Evolutionary conservation across 2,113 vertebrate species (phyloP).

Genomic region (Hypanus sabinus): DNA sequence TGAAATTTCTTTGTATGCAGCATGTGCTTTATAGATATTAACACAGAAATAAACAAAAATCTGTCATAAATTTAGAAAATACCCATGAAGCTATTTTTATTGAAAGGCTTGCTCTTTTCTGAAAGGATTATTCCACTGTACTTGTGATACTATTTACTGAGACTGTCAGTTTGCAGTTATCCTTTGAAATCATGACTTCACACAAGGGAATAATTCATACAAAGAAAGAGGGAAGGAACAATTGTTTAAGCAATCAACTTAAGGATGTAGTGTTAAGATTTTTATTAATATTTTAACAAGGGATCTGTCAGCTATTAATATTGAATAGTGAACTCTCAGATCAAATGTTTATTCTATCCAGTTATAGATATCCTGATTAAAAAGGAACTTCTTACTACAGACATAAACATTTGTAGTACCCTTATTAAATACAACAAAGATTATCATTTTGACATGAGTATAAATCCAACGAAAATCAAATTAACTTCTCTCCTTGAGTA

Average conservation of each 20-base stretch:
- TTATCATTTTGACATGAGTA: background rate
- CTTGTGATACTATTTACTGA: background rate
- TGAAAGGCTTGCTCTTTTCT: background rate
- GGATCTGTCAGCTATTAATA: constrained; percentile 13
- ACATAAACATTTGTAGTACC: constrained; percentile 15
- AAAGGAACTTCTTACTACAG: constrained; percentile 7
- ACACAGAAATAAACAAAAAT: no score
- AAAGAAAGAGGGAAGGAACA: constrained; percentile 11
- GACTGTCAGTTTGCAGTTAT: background rate
- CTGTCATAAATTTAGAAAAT: background rate
- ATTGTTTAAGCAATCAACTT: constrained; percentile 9
- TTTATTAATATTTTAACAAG: constrained; percentile 30
- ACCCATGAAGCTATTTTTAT: background rate
- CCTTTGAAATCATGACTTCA: background rate
- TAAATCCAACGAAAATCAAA: background rate
- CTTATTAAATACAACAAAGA: constrained; percentile 5
- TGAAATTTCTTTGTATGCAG: background rate
- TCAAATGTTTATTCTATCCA: constrained; percentile 8
- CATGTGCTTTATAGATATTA: background rate
- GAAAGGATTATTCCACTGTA: background rate
- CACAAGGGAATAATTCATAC: background rate
- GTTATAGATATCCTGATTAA: constrained; percentile 29
- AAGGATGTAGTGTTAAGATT: background rate
- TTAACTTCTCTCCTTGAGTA: constrained; percentile 3
- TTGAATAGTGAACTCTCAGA: background rate